These are phyloP conservation scores for Panagrolaimus sp. DNA, from an alignment of 1,140 invertebrate genomes.

Conservation along the genomic window DNA sequence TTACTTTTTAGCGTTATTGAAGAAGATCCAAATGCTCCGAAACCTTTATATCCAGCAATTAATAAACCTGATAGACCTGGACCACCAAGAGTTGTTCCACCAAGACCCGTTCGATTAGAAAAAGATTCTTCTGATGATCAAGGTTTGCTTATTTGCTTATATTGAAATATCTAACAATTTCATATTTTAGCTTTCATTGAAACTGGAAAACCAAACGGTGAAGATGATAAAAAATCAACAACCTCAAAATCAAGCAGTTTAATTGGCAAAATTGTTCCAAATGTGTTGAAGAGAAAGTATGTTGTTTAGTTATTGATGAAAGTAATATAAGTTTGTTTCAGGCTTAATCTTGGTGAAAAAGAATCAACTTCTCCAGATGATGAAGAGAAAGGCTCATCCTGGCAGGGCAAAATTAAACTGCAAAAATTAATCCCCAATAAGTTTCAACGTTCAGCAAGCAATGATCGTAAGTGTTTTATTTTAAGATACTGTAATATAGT, in stretches of 20 bases:
- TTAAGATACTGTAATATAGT: neutral
- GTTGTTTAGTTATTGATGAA: neutral
- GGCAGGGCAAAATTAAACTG: neutral
- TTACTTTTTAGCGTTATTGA: neutral
- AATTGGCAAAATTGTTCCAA: neutral
- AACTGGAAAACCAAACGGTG: neutral
- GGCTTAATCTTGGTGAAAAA: neutral
- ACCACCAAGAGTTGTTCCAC: too few species aligned
- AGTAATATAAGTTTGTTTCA: conserved; percentile 1
- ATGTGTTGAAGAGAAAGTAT: conserved; percentile 13
- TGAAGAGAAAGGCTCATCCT: neutral
- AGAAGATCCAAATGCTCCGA: neutral
- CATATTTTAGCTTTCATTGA: neutral
- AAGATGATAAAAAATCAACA: conserved; percentile 1
- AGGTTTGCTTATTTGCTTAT: too few species aligned
- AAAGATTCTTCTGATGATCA: too few species aligned
- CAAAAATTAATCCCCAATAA: conserved; percentile 12
- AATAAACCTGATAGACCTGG: neutral
- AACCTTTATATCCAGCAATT: neutral
- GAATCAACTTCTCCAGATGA: neutral
- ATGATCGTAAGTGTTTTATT: conserved; percentile 4
- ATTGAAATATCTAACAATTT: too few species aligned
- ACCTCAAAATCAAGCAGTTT: neutral
- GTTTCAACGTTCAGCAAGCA: conserved; percentile 1
- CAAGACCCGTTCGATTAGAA: too few species aligned